phyloP scores from a whole-genome alignment of 2,888 invertebrate genomes.

The Lysandra bellargus region DNA sequence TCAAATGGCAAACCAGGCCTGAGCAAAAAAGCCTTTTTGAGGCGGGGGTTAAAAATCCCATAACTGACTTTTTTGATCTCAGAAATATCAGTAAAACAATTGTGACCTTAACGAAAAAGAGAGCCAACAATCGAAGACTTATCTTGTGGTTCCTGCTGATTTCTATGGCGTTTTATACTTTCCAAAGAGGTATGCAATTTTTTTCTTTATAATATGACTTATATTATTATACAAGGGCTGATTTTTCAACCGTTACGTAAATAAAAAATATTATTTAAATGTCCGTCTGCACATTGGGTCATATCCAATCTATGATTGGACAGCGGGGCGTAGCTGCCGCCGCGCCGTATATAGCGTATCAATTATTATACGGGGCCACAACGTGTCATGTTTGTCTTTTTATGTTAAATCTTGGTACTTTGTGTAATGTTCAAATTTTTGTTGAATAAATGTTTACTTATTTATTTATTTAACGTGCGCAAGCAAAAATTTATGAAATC shows the following conservation, averaged over 20 bases:
- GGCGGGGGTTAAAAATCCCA: constrained; percentile 78
- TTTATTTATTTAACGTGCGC: no score
- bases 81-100: constrained; percentile 84
- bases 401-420: no score
- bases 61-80: constrained; percentile 86
- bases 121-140: constrained; percentile 79
- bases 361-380: no score
- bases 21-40: constrained; percentile 83
- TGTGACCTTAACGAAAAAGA: constrained; percentile 80
- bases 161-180: constrained; percentile 89
- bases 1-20: constrained; percentile 86
- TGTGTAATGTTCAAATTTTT: no score
- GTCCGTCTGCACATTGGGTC: no score
- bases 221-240: neutral
- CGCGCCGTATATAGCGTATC: no score
- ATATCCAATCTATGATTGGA: no score
- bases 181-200: constrained; percentile 82
- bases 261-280: no score
- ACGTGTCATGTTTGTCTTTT: no score
- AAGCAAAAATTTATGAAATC: no score
- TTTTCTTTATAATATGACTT: neutral
- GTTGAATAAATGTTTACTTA: no score
- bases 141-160: constrained; percentile 85
- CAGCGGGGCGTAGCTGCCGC: no score
- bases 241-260: neutral